Base-by-base conservation (phyloP, 92 coral and sea anemone species). In the Heteractis magnifica region DNA sequence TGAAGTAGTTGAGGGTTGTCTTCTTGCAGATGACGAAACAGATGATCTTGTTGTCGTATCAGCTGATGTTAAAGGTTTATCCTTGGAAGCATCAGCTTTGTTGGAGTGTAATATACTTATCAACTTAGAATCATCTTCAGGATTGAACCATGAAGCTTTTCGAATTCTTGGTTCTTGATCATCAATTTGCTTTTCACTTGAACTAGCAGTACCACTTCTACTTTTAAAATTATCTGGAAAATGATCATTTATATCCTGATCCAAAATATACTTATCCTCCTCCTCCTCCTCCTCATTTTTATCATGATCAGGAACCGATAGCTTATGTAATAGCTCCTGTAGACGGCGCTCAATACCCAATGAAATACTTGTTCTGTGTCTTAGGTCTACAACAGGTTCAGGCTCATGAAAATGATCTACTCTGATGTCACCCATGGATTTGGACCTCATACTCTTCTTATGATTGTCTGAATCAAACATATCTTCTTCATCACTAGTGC, bases 341-440 rank as follows among this genome's bases (percentile, higher is more conserved):
- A 94, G 80, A 1, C 95, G 94, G 52, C 87, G 94, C 77, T 92
- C 98, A 79, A 94, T 91, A 50, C 91, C 98, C 44, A 87, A 88
- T 52, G 98, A 85, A 44, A 94, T 85, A 81, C 92, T 92, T 53
- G 92, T 84, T 80, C 93, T 83, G 78, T 94, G 95, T 44, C 80
- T 83, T 65, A 94, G 90, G 44, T 83, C 77, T 1, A 71, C 20
- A 23, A 15, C 4, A 65, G 77, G 68, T 21, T 82, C 89, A 5
- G 10, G 6, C 1, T 85, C 87, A 3, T 78, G 82, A 10, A 80
- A 72, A 19, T 76, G 79, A 18, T 76, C 90, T 53, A 80, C 91
- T 23, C 85, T 79, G 12, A 94, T 56, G 9, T 94, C 98, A 83
- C 79, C 34, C 86, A 89, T 51, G 0, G 95, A 92, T 4, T 85